These are phyloP conservation scores for Ashinkailepas kermadecensis DNA, from an alignment of 2,888 invertebrate species.

Conservation along the genomic window DNA sequence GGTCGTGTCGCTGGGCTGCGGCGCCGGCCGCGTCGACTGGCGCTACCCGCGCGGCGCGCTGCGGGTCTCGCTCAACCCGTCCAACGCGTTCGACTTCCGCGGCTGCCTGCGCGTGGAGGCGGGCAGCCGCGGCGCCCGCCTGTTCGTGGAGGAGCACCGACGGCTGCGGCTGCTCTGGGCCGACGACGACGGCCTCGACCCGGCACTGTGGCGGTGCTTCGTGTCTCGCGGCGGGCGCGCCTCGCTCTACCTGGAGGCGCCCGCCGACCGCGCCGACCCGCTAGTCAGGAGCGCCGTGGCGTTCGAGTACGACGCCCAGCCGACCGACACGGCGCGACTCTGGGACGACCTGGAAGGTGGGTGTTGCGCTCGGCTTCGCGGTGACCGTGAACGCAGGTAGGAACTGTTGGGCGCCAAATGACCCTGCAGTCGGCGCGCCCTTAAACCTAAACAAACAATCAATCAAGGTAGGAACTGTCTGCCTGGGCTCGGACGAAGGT, in stretches of 20 bases:
- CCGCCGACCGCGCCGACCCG: conserved; percentile 32
- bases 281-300: conserved; percentile 49
- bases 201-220: conserved; percentile 47
- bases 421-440: no score
- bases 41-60: conserved; percentile 65
- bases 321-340: conserved; percentile 47
- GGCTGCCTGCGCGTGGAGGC: conserved; percentile 57
- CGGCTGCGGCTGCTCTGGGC: conserved; percentile 54
- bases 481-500: no score
- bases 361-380: conserved; percentile 10
- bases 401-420: no score
- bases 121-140: conserved; percentile 44
- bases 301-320: conserved; percentile 62
- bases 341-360: conserved; percentile 56
- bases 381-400: no score
- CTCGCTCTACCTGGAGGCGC: conserved; percentile 58
- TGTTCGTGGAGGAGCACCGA: conserved; percentile 58
- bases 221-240: conserved; percentile 55
- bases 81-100: conserved; percentile 55
- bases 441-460: no score
- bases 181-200: conserved; percentile 46
- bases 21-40: conserved; percentile 65
- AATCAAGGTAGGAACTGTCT: no score
- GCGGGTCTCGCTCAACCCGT: conserved; percentile 52
- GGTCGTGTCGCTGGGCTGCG: conserved; percentile 61